Percentiles rank a stretch among this genome's conserved stretches.
Evolutionary conservation across 2,888 invertebrate species (phyloP).

Genomic region (Galeopsomyia nigrocyanea): DNA sequence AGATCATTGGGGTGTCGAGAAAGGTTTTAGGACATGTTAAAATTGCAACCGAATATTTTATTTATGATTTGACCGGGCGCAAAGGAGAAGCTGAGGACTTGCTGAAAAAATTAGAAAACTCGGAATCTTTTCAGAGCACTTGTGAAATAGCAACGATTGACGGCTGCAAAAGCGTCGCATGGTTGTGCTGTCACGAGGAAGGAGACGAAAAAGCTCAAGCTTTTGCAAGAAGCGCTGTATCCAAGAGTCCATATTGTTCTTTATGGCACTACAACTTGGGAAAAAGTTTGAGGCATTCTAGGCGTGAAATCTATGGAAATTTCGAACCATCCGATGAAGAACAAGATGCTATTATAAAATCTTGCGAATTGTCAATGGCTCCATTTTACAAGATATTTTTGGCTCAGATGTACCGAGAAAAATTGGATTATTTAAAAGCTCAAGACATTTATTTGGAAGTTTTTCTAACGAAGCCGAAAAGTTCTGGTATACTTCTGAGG

Average conservation of each 20-base stretch:
- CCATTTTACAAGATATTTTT: slow-evolving; percentile 11
- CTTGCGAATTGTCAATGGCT: slow-evolving; percentile 7
- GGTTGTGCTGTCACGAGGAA: not conserved
- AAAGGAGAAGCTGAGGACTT: not conserved
- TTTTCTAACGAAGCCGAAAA: not conserved
- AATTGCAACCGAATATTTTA: slow-evolving; percentile 9
- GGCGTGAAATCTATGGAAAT: not conserved
- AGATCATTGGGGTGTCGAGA: not conserved
- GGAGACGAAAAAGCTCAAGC: not conserved
- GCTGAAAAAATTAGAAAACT: not conserved
- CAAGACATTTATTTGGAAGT: not conserved
- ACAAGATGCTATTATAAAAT: slow-evolving; percentile 2
- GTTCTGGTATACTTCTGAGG: not conserved
- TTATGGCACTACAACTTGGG: slow-evolving; percentile 21
- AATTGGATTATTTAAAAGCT: not conserved
- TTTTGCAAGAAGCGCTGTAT: not conserved
- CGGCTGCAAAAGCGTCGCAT: slow-evolving; percentile 15
- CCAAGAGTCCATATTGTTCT: not conserved
- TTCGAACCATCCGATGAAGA: not conserved
- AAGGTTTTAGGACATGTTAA: not conserved
- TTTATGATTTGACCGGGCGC: not conserved
- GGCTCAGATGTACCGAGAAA: slow-evolving; percentile 2
- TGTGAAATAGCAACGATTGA: not conserved
- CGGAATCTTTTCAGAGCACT: not conserved
- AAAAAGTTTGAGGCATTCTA: slow-evolving; percentile 10